phyloP scores from a whole-genome alignment of 1,140 invertebrate species.

The Pygmarrhopalites habei region DNA sequence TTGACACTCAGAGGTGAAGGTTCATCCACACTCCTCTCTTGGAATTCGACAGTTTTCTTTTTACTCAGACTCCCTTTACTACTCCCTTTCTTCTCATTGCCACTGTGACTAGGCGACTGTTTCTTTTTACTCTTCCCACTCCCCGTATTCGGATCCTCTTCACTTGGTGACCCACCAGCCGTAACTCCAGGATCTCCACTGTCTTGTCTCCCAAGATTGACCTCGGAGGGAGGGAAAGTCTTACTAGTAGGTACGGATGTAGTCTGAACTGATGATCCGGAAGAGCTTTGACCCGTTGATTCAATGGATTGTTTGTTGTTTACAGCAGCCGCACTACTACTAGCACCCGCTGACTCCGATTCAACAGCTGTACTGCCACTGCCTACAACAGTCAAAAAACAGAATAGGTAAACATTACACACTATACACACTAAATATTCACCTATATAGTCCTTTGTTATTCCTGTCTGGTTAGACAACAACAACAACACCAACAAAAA shows the following conservation, averaged over 20 bases:
- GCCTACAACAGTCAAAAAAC: not conserved
- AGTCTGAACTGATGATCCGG: not conserved
- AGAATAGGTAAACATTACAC: not conserved
- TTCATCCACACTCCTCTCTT: constrained; percentile 6
- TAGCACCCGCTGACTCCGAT: constrained; percentile 10
- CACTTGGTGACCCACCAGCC: too few species aligned
- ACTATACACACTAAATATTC: too few species aligned
- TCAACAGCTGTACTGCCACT: constrained; percentile 11
- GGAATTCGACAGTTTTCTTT: constrained; percentile 4
- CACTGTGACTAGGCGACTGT: constrained; percentile 4
- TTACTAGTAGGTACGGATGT: too few species aligned
- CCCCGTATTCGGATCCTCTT: too few species aligned
- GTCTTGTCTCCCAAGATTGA: too few species aligned
- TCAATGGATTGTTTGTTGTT: not conserved
- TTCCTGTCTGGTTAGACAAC: too few species aligned
- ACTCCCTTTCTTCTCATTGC: not conserved
- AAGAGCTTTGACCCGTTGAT: not conserved
- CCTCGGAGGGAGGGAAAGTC: too few species aligned
- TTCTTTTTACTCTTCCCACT: constrained; percentile 1
- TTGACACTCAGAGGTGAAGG: too few species aligned
- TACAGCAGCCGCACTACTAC: not conserved
- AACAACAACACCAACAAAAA: too few species aligned
- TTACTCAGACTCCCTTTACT: not conserved
- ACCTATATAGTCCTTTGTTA: too few species aligned
- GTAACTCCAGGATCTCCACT: too few species aligned